Evolutionary conservation across 2,888 invertebrate species (phyloP).

Genomic region (Lamproptera curius): DNA sequence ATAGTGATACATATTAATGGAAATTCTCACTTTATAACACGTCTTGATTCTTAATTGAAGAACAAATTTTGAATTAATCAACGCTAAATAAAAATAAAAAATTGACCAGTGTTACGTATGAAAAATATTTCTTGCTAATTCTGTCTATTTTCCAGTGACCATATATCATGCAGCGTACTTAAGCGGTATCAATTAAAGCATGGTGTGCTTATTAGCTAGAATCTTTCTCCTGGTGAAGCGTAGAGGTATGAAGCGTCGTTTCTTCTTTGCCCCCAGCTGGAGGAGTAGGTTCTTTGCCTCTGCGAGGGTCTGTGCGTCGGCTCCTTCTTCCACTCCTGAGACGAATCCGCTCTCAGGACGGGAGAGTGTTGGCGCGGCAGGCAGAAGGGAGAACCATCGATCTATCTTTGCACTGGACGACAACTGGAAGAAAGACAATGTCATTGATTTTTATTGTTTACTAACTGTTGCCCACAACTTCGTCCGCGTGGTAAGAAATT

Average conservation of each 20-base stretch:
- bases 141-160: too few relatives aligned
- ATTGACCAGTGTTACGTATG: too few relatives aligned
- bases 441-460: too few relatives aligned
- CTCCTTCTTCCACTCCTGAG: constrained; percentile 78
- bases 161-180: too few relatives aligned
- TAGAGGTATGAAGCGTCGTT: constrained; percentile 82
- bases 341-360: constrained; percentile 89
- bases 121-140: too few relatives aligned
- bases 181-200: constrained; percentile 45
- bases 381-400: constrained; percentile 86
- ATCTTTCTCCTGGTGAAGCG: constrained; percentile 86
- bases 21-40: too few relatives aligned
- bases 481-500: too few relatives aligned
- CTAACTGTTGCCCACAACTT: too few relatives aligned
- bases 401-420: constrained; percentile 88
- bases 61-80: too few relatives aligned
- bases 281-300: constrained; percentile 83
- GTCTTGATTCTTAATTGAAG: too few relatives aligned
- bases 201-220: constrained; percentile 73
- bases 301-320: constrained; percentile 79
- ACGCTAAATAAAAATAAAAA: too few relatives aligned
- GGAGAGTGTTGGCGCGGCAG: constrained; percentile 78
- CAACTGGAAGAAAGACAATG: constrained; percentile 76
- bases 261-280: constrained; percentile 84
- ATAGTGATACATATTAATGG: too few relatives aligned